phyloP scores from a whole-genome alignment of 2,113 vertebrate species.

The Oncorhynchus masou region DNA sequence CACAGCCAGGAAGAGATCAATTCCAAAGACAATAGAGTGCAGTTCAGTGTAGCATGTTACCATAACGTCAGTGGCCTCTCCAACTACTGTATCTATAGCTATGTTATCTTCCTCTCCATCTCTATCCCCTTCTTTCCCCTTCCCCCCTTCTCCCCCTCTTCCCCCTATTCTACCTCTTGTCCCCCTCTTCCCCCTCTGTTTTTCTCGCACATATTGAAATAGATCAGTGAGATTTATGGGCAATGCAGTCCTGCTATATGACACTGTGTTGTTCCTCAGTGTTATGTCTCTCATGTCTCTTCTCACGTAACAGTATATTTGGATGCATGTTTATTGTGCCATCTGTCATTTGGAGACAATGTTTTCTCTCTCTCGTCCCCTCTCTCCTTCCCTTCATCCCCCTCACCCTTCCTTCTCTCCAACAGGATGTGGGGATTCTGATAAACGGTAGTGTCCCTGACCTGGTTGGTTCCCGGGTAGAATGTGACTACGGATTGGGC shows the following conservation, averaged over 20 bases:
- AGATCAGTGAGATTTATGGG: too few species aligned
- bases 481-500: constrained; percentile 84
- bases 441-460: constrained; percentile 90
- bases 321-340: not conserved
- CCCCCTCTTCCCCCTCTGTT: not conserved
- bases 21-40: constrained; percentile 64
- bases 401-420: constrained; percentile 22
- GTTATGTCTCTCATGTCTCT: too few species aligned
- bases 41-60: constrained; percentile 50
- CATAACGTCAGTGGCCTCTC: constrained; percentile 29
- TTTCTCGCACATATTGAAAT: not conserved
- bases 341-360: too few species aligned
- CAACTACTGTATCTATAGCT: constrained; percentile 33
- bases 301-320: too few species aligned
- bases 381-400: not conserved
- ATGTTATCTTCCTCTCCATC: constrained; percentile 2
- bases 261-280: too few species aligned
- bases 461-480: constrained; percentile 82
- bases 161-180: not conserved
- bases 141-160: not conserved
- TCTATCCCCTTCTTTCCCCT: not conserved
- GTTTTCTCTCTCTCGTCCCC: not conserved
- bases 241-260: too few species aligned
- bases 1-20: constrained; percentile 64
- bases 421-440: constrained; percentile 87